These are phyloP conservation scores for Pomatorhinus ruficollis DNA, from an alignment of 2,113 vertebrate genomes.

Conservation along the genomic window DNA sequence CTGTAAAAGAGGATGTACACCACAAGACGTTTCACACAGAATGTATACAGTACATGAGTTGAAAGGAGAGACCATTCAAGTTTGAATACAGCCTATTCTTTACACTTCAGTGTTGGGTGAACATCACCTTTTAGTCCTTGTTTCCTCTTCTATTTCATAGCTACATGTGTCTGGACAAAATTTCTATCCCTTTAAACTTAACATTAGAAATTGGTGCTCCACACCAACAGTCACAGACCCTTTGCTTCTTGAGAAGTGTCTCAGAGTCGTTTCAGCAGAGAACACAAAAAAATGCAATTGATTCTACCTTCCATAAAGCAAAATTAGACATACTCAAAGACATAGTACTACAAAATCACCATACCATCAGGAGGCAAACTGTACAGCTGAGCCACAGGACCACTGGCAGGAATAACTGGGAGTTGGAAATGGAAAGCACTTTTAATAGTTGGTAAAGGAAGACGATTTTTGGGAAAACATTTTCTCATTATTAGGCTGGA, in stretches of 20 bases:
- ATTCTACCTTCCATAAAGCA: background rate
- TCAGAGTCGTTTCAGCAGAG: background rate
- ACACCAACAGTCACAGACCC: background rate
- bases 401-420: conserved; percentile 83
- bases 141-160: background rate
- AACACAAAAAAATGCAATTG: background rate
- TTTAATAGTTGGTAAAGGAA: conserved; percentile 95
- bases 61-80: background rate
- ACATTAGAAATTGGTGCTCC: background rate
- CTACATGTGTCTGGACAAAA: background rate
- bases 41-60: rapidly evolving
- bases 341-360: background rate
- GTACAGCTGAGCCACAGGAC: conserved; percentile 91
- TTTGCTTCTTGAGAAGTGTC: background rate
- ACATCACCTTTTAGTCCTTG: background rate
- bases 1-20: background rate
- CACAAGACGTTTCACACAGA: background rate
- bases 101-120: background rate
- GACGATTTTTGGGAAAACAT: conserved; percentile 98
- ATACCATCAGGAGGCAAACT: conserved; percentile 90
- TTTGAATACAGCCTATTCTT: background rate
- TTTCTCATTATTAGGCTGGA: conserved; percentile 99
- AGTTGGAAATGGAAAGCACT: conserved; percentile 89
- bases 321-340: background rate
- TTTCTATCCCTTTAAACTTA: background rate